Percentiles rank a stretch among this genome's conserved stretches.
Evolutionary conservation across 2,888 invertebrate genomes (phyloP).

Genomic region (Heteromyza rotundicornis): DNA sequence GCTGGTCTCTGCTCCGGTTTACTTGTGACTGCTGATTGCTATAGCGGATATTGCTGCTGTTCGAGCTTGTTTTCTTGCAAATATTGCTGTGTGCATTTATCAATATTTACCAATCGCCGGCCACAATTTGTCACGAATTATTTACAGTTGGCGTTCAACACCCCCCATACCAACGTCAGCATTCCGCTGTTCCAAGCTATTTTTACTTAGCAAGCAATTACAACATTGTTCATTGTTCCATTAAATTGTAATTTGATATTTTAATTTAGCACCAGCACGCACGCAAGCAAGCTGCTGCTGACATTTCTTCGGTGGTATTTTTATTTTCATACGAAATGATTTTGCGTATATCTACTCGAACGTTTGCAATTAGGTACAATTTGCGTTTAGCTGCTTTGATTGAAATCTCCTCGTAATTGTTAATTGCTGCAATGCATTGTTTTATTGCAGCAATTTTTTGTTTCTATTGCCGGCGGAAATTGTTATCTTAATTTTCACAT

Average conservation of each 20-base stretch:
- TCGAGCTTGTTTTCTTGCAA: neutral
- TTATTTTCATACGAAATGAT: neutral
- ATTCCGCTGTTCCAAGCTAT: too few species aligned
- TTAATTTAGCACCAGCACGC: constrained; percentile 22
- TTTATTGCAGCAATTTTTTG: neutral
- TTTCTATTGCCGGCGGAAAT: neutral
- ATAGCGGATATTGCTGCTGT: constrained; percentile 1
- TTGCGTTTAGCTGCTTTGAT: neutral
- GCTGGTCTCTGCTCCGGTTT: too few species aligned
- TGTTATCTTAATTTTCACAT: neutral
- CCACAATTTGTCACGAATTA: constrained; percentile 29
- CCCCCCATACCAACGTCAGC: too few species aligned
- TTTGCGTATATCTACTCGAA: neutral
- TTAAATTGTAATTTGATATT: constrained; percentile 31
- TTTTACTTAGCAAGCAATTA: constrained; percentile 5
- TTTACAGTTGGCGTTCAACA: constrained; percentile 3
- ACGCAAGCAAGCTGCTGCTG: constrained; percentile 11
- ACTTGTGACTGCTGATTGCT: constrained; percentile 9
- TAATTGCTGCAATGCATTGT: neutral
- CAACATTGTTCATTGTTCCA: constrained; percentile 28
- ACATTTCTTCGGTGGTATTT: neutral
- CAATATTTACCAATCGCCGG: constrained; percentile 24
- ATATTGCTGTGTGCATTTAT: constrained; percentile 8
- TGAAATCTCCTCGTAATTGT: neutral
- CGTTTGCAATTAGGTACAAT: neutral